Percentiles rank a stretch among this genome's conserved stretches.
Conservation (phyloP, 2,888 invertebrate species). For the Cheilosia pagana region DNA sequence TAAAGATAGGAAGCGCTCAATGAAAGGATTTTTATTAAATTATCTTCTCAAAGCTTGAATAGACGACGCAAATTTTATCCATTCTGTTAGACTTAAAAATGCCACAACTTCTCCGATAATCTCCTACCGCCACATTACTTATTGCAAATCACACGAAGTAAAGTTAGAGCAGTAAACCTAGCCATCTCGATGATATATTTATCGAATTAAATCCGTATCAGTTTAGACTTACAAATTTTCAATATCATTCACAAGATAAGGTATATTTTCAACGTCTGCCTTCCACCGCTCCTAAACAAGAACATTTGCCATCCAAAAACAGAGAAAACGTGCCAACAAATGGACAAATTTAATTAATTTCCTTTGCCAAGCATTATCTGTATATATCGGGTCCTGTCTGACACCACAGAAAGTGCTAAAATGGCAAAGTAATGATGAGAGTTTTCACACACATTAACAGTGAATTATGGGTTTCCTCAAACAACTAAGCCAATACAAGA, state of each 20-base stretch:
- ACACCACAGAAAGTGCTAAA: conserved; percentile 48
- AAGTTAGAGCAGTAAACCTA: background rate
- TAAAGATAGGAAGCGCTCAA: too few species aligned
- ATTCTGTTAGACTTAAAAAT: background rate
- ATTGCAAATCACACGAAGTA: background rate
- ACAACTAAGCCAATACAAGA: background rate
- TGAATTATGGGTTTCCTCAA: conserved; percentile 39
- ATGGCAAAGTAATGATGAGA: conserved; percentile 58
- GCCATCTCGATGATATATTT: background rate
- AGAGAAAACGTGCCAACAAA: conserved; percentile 33
- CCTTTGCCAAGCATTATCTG: conserved; percentile 25
- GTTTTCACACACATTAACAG: conserved; percentile 53
- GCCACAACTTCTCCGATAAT: background rate
- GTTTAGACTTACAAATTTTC: background rate
- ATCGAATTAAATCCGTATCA: background rate
- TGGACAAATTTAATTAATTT: conserved; percentile 54
- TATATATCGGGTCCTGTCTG: conserved; percentile 36
- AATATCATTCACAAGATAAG: background rate
- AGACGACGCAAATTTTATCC: background rate
- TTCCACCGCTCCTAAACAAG: background rate
- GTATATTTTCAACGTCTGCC: background rate
- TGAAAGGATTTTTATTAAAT: too few species aligned
- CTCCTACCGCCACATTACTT: background rate
- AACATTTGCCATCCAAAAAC: background rate
- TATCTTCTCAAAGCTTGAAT: too few species aligned